These are phyloP conservation scores for Megalops cyprinoides DNA, from an alignment of 2,797 vertebrate species.

Conservation along the genomic window DNA sequence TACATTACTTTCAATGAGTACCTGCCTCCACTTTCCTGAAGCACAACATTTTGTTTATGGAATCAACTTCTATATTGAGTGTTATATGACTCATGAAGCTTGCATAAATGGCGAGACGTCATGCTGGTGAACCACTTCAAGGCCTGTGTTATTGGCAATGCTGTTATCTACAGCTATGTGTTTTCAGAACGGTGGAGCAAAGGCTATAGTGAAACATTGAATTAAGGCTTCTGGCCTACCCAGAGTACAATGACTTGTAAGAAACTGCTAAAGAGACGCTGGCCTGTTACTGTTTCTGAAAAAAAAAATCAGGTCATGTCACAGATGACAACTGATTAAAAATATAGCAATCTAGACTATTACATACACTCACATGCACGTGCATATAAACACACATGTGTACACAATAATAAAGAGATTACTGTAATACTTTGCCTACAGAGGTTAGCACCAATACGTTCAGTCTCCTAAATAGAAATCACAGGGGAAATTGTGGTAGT, in stretches of 20 bases:
- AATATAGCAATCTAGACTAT: no score
- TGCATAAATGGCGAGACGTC: background rate
- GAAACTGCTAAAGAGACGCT: no score
- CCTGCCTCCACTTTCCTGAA: background rate
- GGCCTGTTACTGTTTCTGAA: no score
- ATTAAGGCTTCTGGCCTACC: background rate
- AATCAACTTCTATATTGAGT: background rate
- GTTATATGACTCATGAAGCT: background rate
- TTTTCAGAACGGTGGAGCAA: background rate
- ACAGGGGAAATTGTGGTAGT: background rate
- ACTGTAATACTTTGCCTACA: conserved; percentile 37
- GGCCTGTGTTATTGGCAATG: background rate
- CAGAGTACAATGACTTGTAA: background rate
- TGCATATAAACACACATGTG: background rate
- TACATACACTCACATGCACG: background rate
- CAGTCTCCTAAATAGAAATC: background rate
- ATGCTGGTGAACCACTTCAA: background rate
- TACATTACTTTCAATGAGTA: background rate
- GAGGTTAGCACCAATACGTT: conserved; percentile 24
- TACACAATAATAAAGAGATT: conserved; percentile 18
- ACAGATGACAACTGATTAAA: no score
- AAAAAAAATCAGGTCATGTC: no score
- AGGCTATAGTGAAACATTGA: no score
- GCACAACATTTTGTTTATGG: background rate
- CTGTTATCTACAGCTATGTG: background rate